Conservation (phyloP, 2,113 vertebrate genomes). For the Pelmatolapia mariae region DNA sequence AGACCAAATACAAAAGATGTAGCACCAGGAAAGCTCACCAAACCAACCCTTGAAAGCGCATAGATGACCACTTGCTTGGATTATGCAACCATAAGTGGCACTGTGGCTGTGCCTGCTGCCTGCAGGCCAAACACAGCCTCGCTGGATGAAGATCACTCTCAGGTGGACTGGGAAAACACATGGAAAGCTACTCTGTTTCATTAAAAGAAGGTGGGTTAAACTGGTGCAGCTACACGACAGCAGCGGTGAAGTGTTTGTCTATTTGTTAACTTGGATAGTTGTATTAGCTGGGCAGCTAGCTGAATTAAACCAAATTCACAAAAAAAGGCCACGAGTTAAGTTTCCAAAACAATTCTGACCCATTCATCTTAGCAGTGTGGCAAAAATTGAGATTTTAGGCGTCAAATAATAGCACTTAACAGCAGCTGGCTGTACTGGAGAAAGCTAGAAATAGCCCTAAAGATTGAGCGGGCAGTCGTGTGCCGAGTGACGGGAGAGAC, state of each 20-base stretch:
- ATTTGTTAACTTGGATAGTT: slow-evolving; percentile 17
- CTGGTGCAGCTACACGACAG: background rate
- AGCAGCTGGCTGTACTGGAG: background rate
- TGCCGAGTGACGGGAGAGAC: slow-evolving; percentile 22
- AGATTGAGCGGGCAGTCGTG: slow-evolving; percentile 26
- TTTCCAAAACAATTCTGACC: background rate
- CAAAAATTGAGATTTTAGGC: background rate
- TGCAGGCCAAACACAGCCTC: slow-evolving; percentile 43
- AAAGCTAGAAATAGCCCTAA: background rate
- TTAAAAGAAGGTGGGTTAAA: background rate
- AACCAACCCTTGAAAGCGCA: background rate
- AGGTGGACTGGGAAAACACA: background rate
- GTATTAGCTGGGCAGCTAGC: slow-evolving; percentile 41
- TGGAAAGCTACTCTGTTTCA: background rate
- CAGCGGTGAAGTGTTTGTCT: background rate
- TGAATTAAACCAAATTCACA: background rate
- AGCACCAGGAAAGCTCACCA: background rate
- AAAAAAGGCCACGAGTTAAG: slow-evolving; percentile 20
- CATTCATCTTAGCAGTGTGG: too few relatives aligned
- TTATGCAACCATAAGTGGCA: slow-evolving; percentile 41
- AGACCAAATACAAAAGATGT: background rate
- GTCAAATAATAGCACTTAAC: rapidly evolving
- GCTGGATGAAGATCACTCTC: background rate
- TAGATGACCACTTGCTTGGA: slow-evolving; percentile 27
- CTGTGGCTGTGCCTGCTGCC: slow-evolving; percentile 15